phyloP scores from a whole-genome alignment of 2,888 invertebrate genomes.

The Mythimna loreyi region DNA sequence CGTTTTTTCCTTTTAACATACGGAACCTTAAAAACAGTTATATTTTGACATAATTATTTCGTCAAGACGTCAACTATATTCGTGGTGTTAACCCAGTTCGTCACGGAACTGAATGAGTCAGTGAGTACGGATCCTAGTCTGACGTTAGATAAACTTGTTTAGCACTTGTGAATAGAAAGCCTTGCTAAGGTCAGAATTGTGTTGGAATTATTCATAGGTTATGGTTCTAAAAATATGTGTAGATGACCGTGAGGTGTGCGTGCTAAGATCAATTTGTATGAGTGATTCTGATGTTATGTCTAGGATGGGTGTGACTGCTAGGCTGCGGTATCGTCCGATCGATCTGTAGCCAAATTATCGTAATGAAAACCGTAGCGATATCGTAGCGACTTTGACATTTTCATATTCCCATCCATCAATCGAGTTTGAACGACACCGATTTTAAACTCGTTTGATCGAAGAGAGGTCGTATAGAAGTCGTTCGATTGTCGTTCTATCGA shows the following conservation, averaged over 20 bases:
- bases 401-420: too few species aligned
- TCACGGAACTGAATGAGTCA: conserved; percentile 53
- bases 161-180: conserved; percentile 40
- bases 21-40: conserved; percentile 16
- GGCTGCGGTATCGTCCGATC: too few species aligned
- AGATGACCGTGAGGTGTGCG: conserved; percentile 9
- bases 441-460: too few species aligned
- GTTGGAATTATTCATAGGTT: conserved; percentile 44
- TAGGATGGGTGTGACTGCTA: too few species aligned
- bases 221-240: conserved; percentile 21
- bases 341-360: too few species aligned
- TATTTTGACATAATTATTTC: conserved; percentile 50
- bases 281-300: not conserved
- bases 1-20: too few species aligned
- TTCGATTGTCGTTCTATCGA: too few species aligned
- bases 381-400: too few species aligned
- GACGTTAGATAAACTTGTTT: conserved; percentile 40
- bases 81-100: conserved; percentile 43
- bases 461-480: too few species aligned
- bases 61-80: conserved; percentile 28
- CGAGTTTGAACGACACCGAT: too few species aligned
- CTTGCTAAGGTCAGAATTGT: conserved; percentile 40
- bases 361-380: too few species aligned
- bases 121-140: conserved; percentile 37
- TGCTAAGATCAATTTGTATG: conserved; percentile 19